These are phyloP conservation scores for Cephus runcator DNA, from an alignment of 2,888 invertebrate genomes.

Conservation along the genomic window DNA sequence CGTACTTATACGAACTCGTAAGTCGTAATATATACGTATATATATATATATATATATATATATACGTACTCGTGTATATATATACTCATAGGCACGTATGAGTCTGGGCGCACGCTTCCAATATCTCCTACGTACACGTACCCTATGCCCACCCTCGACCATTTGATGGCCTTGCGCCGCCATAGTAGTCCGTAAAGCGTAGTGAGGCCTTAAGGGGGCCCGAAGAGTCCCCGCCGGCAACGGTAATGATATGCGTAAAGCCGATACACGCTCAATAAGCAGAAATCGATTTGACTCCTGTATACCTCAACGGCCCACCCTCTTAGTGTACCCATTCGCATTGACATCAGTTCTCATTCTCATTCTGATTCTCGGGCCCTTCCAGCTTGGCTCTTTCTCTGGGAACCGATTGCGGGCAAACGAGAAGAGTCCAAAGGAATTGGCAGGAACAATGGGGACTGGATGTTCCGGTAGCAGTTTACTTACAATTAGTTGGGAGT, in stretches of 20 bases:
- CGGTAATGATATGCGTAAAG: slow-evolving; percentile 13
- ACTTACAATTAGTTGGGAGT: neutral
- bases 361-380: neutral
- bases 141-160: neutral
- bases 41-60: too few species aligned
- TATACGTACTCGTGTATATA: too few species aligned
- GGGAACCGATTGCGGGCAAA: slow-evolving; percentile 26
- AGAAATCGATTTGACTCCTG: slow-evolving; percentile 33
- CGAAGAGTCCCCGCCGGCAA: neutral
- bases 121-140: neutral
- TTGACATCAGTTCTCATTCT: neutral
- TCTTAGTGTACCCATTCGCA: slow-evolving; percentile 10
- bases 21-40: neutral
- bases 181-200: neutral
- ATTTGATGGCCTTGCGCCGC: neutral
- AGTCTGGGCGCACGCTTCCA: neutral
- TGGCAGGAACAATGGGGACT: neutral
- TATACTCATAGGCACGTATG: neutral
- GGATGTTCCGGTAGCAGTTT: neutral
- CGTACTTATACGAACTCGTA: neutral
- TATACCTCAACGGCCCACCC: neutral
- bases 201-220: neutral
- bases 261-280: slow-evolving; percentile 27
- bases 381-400: neutral
- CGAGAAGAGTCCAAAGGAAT: slow-evolving; percentile 17